Evolutionary conservation across 2,113 vertebrate genomes (phyloP), one percentile per base, ranked within the genome.

Genomic region (Ovis canadensis): DNA sequence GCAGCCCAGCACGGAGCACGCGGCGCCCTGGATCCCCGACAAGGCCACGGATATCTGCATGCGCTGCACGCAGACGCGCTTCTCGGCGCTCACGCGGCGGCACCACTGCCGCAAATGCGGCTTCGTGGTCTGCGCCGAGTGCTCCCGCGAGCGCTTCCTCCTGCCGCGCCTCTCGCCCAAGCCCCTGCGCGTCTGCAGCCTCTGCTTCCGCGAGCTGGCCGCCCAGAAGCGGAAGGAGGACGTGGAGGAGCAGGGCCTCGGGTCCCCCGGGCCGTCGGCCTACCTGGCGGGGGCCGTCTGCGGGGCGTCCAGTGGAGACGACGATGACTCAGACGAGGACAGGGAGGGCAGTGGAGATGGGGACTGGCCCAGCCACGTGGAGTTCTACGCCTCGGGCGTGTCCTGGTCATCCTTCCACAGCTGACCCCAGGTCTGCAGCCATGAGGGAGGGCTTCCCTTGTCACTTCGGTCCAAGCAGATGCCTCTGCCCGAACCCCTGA

Each of bases 101-200:
- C 99, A 99, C 98, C 99, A 99, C 98, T 99, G 99, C 98, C 98
- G 99, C 29, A 99, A 99, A 82, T 99, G 99, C 0, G 99, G 99
- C 97, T 99, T 99, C 4, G 98, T 99, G 1, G 99, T 99, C 10
- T 99, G 99, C 0, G 98, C 98, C 0, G 92, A 98, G 8, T 99
- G 99, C 98, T 99, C 99, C 33, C 98, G 99, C 15, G 95, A 98
- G 27, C 98, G 99, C 19, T 99, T 99, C 23, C 60, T 99, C 54
- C 99, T 99, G 94, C 97, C 96, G 0, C 98, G 99, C 67, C 99
- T 99, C 86, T 99, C 99, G 0, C 97, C 99, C 16, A 99, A 99
- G 96, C 99, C 98, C 0, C 92, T 99, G 64, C 98, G 99, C 11
- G 99, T 99, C 91, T 99, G 99, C 98, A 93, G 59, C 77, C 92